Conservation (phyloP, 2,797 vertebrate genomes). For the Moxostoma hubbsi region DNA sequence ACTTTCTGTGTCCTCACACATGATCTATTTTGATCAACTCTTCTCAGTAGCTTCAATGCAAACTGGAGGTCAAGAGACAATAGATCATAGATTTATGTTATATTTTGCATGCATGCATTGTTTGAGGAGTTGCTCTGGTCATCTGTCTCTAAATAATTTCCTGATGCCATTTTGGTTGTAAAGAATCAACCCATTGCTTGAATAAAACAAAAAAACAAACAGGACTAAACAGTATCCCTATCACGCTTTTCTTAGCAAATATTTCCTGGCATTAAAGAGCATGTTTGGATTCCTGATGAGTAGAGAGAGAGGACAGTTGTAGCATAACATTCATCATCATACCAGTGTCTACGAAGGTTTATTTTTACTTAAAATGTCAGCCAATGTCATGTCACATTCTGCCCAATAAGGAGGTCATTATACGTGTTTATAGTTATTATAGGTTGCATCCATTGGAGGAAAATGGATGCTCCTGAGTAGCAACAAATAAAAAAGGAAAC, state of each 20-base stretch:
- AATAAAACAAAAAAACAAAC: no score
- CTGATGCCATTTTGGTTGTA: neutral
- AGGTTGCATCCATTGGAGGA: constrained; percentile 6
- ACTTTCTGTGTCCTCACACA: no score
- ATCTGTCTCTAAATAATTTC: neutral
- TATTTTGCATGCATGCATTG: neutral
- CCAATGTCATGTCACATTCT: constrained; percentile 61
- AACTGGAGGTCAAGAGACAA: no score
- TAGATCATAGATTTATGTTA: no score
- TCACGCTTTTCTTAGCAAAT: constrained; percentile 11
- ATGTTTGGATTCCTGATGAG: constrained; percentile 27
- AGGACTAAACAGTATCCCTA: neutral
- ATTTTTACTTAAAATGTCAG: constrained; percentile 77
- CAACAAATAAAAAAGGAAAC: constrained; percentile 19
- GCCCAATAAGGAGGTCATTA: constrained; percentile 33
- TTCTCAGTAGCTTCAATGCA: no score
- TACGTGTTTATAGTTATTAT: neutral
- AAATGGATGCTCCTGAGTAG: constrained; percentile 20
- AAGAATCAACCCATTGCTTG: neutral
- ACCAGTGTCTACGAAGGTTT: constrained; percentile 72
- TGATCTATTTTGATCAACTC: no score
- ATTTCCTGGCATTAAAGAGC: constrained; percentile 38
- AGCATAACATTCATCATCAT: constrained; percentile 61
- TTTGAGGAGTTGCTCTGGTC: neutral
- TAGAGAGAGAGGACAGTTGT: constrained; percentile 46